Percentiles rank a stretch among this genome's conserved stretches.
Evolutionary conservation across 92 coral and sea anemone genomes (phyloP).

Genomic region (Epizoanthus stellaris): DNA sequence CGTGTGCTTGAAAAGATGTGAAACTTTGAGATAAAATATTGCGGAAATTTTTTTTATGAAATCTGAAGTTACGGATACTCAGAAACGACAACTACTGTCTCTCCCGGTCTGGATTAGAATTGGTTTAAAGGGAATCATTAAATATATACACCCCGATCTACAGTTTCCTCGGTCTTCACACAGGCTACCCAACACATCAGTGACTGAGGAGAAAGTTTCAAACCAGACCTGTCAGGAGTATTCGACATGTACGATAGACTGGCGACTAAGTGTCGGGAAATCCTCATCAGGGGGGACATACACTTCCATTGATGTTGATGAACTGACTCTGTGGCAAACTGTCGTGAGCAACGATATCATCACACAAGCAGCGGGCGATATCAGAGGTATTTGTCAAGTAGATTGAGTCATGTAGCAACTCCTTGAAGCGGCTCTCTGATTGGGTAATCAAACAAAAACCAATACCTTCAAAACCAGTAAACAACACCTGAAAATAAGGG

Average conservation of each 20-base stretch:
- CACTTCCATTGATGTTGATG: conserved; percentile 18
- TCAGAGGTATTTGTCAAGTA: conserved; percentile 1
- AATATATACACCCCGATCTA: not conserved
- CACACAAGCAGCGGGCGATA: conserved; percentile 1
- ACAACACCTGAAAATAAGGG: too few species aligned
- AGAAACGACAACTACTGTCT: not conserved
- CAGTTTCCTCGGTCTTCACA: not conserved
- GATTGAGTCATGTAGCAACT: too few species aligned
- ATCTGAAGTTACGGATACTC: too few species aligned
- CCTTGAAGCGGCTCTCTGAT: too few species aligned
- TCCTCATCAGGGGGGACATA: conserved; percentile 5
- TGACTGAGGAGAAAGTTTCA: not conserved
- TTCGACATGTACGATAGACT: conserved; percentile 19
- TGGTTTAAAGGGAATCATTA: not conserved
- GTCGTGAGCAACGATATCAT: conserved; percentile 2
- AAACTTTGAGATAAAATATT: not conserved
- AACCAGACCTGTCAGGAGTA: conserved; percentile 19
- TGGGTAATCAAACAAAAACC: too few species aligned
- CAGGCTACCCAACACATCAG: conserved; percentile 8
- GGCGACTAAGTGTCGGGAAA: conserved; percentile 19
- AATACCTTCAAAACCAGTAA: too few species aligned
- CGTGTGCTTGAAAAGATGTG: not conserved
- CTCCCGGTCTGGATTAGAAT: too few species aligned
- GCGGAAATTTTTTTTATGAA: not conserved
- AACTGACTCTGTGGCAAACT: conserved; percentile 28